phyloP scores from a whole-genome alignment of 2,113 vertebrate genomes.

The Takifugu flavidus region DNA sequence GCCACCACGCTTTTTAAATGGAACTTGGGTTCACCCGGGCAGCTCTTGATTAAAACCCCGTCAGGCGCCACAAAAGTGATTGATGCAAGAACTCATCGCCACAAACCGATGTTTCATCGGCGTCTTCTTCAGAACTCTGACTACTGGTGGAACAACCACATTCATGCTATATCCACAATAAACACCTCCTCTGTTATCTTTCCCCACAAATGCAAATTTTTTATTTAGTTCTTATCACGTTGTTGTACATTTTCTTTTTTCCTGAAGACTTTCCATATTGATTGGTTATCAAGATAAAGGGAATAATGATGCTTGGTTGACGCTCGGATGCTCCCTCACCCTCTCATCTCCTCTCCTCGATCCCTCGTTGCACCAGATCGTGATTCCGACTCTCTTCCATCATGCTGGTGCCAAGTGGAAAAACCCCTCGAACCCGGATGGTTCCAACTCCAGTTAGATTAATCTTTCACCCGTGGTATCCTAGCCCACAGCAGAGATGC shows the following conservation, averaged over 20 bases:
- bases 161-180: too few relatives aligned
- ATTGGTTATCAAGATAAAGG: too few relatives aligned
- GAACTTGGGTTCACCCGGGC: constrained; percentile 28
- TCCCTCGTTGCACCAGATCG: background rate
- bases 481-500: background rate
- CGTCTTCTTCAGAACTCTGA: too few relatives aligned
- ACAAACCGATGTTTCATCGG: too few relatives aligned
- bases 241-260: too few relatives aligned
- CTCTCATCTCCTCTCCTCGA: background rate
- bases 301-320: too few relatives aligned
- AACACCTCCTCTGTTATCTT: too few relatives aligned
- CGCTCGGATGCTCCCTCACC: background rate
- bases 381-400: background rate
- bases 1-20: constrained; percentile 24
- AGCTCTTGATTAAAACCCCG: constrained; percentile 34
- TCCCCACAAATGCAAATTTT: too few relatives aligned
- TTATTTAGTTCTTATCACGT: too few relatives aligned
- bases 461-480: background rate
- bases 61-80: constrained; percentile 27
- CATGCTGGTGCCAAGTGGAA: background rate
- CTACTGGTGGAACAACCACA: too few relatives aligned
- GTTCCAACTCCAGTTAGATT: background rate
- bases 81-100: constrained; percentile 17
- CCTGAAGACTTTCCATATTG: too few relatives aligned
- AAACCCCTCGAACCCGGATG: background rate